Percentiles rank a stretch among this genome's conserved stretches.
Evolutionary conservation across 2,888 invertebrate genomes (phyloP).

Genomic region (Parelbella ahira): DNA sequence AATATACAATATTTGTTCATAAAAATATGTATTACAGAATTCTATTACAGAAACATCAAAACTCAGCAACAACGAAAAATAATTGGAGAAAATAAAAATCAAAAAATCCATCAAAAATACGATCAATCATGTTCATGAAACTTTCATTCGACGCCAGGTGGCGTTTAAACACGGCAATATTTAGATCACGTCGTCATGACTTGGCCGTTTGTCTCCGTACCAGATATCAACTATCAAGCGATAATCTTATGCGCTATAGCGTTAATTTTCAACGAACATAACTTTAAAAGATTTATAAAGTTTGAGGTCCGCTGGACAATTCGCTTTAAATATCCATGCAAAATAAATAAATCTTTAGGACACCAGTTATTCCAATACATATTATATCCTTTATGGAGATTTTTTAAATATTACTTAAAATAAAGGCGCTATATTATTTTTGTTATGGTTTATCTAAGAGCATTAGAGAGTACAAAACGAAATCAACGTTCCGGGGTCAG

Average conservation of each 20-base stretch:
- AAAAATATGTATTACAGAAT: not conserved
- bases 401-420: too few species aligned
- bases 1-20: not conserved
- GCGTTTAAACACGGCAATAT: constrained; percentile 44
- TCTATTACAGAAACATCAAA: not conserved
- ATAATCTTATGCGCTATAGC: not conserved
- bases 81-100: constrained; percentile 34
- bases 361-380: too few species aligned
- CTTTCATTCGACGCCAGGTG: constrained; percentile 39
- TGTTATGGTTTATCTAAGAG: too few species aligned
- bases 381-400: too few species aligned
- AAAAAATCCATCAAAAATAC: constrained; percentile 28
- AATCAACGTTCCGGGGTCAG: too few species aligned
- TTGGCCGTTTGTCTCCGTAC: constrained; percentile 8
- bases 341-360: too few species aligned
- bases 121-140: constrained; percentile 36
- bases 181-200: constrained; percentile 42
- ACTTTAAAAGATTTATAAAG: too few species aligned
- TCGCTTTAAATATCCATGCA: too few species aligned
- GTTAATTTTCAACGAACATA: not conserved
- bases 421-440: too few species aligned
- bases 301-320: too few species aligned
- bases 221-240: too few species aligned
- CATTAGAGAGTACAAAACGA: too few species aligned
- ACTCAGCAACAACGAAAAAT: constrained; percentile 7